A percentile compares a stretch with the other conserved stretches of the same genome.
These are phyloP conservation scores for Agriopis marginaria DNA, from an alignment of 2,888 invertebrate species.

Conservation along the genomic window DNA sequence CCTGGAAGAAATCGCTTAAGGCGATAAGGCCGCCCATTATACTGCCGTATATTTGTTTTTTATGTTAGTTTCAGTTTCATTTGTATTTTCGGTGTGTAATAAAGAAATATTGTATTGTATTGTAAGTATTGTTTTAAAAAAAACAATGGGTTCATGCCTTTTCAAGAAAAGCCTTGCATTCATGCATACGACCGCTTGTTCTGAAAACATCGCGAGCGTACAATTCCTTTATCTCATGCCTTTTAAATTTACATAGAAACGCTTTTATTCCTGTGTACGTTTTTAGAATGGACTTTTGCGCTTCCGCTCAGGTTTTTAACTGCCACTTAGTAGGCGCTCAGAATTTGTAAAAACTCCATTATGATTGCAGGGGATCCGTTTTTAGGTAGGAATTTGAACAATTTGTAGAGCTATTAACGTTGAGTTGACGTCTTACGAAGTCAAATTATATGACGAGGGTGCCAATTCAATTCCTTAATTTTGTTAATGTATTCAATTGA, in stretches of 20 bases:
- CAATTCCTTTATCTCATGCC: constrained; percentile 31
- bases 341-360: constrained; percentile 33
- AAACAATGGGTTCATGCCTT: not conserved
- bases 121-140: not conserved
- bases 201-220: constrained; percentile 13
- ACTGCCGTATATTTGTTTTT: no score
- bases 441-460: constrained; percentile 4
- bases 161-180: constrained; percentile 24
- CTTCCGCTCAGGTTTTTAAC: constrained; percentile 25
- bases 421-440: constrained; percentile 7
- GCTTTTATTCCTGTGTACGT: constrained; percentile 28
- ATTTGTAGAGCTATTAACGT: constrained; percentile 16
- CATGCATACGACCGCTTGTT: constrained; percentile 25
- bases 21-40: no score
- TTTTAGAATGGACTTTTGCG: constrained; percentile 23
- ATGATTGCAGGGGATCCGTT: constrained; percentile 11
- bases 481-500: constrained; percentile 4
- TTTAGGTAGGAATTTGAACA: constrained; percentile 17
- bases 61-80: no score
- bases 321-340: constrained; percentile 25
- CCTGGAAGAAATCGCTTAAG: no score
- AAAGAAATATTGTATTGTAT: no score
- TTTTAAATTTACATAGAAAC: constrained; percentile 35
- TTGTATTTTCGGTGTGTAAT: no score
- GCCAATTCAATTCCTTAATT: constrained; percentile 6